Percentiles rank a stretch among this genome's conserved stretches.
Evolutionary conservation across 2,797 vertebrate species (phyloP).

Genomic region (Poecilia velifera): DNA sequence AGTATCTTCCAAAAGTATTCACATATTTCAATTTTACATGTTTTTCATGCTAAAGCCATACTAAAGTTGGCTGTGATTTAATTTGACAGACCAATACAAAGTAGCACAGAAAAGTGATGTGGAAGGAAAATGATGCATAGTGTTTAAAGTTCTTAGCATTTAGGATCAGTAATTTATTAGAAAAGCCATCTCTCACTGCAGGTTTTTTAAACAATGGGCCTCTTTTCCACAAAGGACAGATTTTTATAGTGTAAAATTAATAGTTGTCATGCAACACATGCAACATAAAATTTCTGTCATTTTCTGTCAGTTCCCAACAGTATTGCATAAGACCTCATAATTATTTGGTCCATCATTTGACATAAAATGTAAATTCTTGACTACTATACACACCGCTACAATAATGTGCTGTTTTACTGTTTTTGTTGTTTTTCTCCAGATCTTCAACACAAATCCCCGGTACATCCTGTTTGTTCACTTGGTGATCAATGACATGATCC

Average conservation of each 20-base stretch:
- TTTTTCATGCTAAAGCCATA: background rate
- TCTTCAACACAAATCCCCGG: conserved; percentile 72
- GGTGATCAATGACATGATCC: conserved; percentile 80
- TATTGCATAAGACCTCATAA: no score
- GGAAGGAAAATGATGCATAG: background rate
- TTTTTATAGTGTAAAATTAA: background rate
- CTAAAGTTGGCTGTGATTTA: background rate
- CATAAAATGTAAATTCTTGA: background rate
- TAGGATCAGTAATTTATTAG: no score
- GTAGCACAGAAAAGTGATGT: background rate
- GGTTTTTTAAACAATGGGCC: background rate
- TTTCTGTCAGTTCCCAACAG: background rate
- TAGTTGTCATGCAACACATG: background rate
- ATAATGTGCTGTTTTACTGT: background rate
- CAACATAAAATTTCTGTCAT: background rate
- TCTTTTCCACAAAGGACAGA: background rate
- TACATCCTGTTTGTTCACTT: conserved; percentile 81
- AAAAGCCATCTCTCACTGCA: background rate
- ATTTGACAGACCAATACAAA: background rate
- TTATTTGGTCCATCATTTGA: background rate
- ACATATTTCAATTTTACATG: background rate
- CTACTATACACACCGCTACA: background rate
- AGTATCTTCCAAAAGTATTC: background rate
- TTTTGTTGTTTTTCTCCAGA: conserved; percentile 25
- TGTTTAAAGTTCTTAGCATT: background rate